phyloP scores from a whole-genome alignment of 2,113 vertebrate species.

The Azemiops feae region DNA sequence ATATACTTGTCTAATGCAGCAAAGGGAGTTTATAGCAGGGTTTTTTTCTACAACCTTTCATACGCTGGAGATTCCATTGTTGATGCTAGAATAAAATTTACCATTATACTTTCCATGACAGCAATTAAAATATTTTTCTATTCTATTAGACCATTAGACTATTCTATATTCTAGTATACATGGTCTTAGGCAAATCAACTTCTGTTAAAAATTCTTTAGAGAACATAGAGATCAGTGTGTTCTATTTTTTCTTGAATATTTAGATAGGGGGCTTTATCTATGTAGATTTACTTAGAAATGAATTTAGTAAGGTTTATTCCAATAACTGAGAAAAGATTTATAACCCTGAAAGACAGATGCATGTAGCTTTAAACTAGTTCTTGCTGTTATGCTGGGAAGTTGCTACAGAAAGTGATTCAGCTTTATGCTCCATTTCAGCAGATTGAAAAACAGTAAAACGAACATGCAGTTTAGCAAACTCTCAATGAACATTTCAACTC shows the following conservation, averaged over 20 bases:
- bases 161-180: not conserved
- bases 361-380: not conserved
- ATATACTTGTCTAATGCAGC: not conserved
- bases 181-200: not conserved
- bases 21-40: not conserved
- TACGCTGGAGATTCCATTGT: rapidly evolving
- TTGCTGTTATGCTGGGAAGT: not conserved
- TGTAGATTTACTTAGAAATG: not conserved
- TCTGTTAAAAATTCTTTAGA: not conserved
- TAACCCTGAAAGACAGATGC: not conserved
- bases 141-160: not conserved
- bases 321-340: not conserved
- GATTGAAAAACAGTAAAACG: not conserved
- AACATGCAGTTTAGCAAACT: not conserved
- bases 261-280: not conserved
- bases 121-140: not conserved
- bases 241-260: not conserved
- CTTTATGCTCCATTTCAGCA: not conserved
- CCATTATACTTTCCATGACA: not conserved
- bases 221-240: not conserved
- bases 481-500: not conserved
- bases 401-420: not conserved
- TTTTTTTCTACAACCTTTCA: not conserved
- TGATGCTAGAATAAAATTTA: rapidly evolving
- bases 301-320: not conserved